A percentile compares a stretch with the other conserved stretches of the same genome.
Evolutionary conservation across 1,140 invertebrate species (phyloP).

Genomic region (Drosophila pachea): DNA sequence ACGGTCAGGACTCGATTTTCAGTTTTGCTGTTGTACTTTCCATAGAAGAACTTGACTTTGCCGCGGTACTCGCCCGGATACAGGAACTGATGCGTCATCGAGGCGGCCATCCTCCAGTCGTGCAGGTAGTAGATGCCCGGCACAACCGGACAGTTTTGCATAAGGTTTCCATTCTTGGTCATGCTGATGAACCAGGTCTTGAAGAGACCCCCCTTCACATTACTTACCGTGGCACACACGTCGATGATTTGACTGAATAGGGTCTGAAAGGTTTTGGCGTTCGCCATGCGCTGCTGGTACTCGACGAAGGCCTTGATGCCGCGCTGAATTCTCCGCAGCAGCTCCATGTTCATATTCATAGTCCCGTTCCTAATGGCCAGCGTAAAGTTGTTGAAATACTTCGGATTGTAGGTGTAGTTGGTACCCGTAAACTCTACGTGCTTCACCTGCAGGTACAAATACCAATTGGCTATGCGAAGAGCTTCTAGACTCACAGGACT

Average conservation of each 20-base stretch:
- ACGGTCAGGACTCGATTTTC: constrained; percentile 16
- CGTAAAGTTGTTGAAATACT: constrained; percentile 59
- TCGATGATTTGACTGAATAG: constrained; percentile 54
- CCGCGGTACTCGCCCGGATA: constrained; percentile 61
- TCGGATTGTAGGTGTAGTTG: constrained; percentile 41
- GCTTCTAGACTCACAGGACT: neutral
- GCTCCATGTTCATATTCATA: constrained; percentile 54
- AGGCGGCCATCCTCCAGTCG: constrained; percentile 51
- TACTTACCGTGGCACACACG: constrained; percentile 50
- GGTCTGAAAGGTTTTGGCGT: constrained; percentile 63
- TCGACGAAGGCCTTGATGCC: constrained; percentile 60
- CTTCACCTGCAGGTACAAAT: constrained; percentile 36
- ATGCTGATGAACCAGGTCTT: constrained; percentile 68
- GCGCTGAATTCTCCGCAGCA: constrained; percentile 38
- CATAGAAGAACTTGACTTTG: constrained; percentile 46
- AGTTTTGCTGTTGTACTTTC: constrained; percentile 49
- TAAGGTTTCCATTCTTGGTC: constrained; percentile 51
- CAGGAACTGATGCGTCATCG: constrained; percentile 54
- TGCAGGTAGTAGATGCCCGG: constrained; percentile 54
- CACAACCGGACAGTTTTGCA: constrained; percentile 56
- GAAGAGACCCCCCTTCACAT: constrained; percentile 51
- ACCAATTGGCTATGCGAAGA: neutral
- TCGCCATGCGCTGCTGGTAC: constrained; percentile 56
- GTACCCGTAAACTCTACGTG: constrained; percentile 36
- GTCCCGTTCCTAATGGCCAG: constrained; percentile 32